Conservation (phyloP, 2,888 invertebrate genomes). For the Drosophila subquinaria region DNA sequence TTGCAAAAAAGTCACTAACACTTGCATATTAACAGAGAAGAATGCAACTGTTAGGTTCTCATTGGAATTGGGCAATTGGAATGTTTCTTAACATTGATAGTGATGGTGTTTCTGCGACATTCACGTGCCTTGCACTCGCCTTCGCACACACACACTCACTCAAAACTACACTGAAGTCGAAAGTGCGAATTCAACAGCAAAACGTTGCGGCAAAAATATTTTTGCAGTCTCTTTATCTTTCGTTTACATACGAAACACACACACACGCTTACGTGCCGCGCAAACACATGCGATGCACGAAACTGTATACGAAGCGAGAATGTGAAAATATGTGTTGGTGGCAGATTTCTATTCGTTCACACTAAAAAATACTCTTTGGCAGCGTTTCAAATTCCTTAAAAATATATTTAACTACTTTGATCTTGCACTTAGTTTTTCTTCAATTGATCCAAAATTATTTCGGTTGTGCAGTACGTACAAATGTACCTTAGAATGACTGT, state of each 20-base stretch:
- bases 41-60: too few species aligned
- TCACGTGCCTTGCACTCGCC: constrained; percentile 69
- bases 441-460: not conserved
- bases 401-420: constrained; percentile 1
- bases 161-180: constrained; percentile 34
- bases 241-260: constrained; percentile 22
- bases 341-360: constrained; percentile 58
- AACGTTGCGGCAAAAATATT: constrained; percentile 55
- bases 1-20: too few species aligned
- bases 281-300: constrained; percentile 63
- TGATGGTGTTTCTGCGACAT: constrained; percentile 76
- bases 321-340: constrained; percentile 62
- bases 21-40: too few species aligned
- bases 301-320: constrained; percentile 46
- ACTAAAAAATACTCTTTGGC: constrained; percentile 38
- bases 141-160: not conserved
- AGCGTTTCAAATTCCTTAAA: constrained; percentile 33
- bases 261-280: constrained; percentile 20
- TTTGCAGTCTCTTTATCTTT: constrained; percentile 43
- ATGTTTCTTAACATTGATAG: too few species aligned
- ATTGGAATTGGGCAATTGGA: too few species aligned
- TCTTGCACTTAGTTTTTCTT: constrained; percentile 14
- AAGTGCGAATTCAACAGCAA: constrained; percentile 32
- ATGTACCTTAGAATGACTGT: constrained; percentile 17
- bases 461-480: not conserved